These are phyloP conservation scores for Hemiprocne comata DNA, from an alignment of 2,113 vertebrate species.

Conservation along the genomic window DNA sequence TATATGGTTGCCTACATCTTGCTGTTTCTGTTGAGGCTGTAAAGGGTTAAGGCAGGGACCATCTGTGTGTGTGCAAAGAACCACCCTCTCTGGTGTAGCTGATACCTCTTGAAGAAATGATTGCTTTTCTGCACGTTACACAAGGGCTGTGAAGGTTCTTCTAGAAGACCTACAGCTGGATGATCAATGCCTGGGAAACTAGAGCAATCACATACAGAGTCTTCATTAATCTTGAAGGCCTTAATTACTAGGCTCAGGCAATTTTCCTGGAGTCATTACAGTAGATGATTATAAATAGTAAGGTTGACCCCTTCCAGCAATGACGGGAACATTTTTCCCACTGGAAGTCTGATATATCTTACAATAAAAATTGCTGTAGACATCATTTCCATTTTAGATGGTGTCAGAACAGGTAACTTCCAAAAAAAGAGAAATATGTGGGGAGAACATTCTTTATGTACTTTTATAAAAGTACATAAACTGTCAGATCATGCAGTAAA, in stretches of 20 bases:
- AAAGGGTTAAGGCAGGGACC: not conserved
- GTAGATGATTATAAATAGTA: not conserved
- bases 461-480: not conserved
- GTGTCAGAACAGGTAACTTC: not conserved
- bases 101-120: not conserved
- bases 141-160: not conserved
- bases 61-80: not conserved
- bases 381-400: not conserved
- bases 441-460: not conserved
- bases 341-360: not conserved
- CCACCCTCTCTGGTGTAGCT: not conserved
- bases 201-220: not conserved
- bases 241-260: slow-evolving; percentile 22
- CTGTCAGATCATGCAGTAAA: not conserved
- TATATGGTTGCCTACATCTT: not conserved
- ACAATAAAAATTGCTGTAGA: not conserved
- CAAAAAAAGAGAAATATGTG: not conserved
- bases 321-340: not conserved
- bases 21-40: not conserved
- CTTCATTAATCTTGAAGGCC: slow-evolving; percentile 11
- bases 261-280: not conserved
- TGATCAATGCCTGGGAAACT: not conserved
- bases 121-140: not conserved
- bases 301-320: not conserved
- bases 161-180: not conserved